A percentile compares a stretch with the other conserved stretches of the same genome.
Conservation (phyloP, 2,888 invertebrate species). For the Drosophila dives region DNA sequence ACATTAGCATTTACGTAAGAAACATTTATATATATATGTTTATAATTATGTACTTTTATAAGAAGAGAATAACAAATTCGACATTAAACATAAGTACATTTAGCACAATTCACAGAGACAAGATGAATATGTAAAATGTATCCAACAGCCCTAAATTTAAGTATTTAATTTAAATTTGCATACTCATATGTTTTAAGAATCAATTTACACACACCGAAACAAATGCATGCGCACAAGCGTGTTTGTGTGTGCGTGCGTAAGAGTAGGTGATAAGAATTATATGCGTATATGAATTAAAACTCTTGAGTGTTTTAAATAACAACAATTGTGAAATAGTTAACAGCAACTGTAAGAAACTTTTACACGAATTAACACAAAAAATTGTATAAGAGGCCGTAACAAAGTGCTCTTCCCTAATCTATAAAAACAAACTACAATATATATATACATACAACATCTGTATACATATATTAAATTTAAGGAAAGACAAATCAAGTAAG, state of each 20-base stretch:
- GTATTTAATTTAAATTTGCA: conserved; percentile 35
- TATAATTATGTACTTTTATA: conserved; percentile 31
- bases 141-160: conserved; percentile 27
- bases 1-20: conserved; percentile 3
- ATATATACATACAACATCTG: conserved; percentile 23
- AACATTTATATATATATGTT: conserved; percentile 5
- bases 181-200: conserved; percentile 57
- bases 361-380: conserved; percentile 26
- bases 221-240: background rate
- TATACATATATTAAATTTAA: conserved; percentile 25
- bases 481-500: conserved; percentile 24
- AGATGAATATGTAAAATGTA: conserved; percentile 12
- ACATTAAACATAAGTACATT: conserved; percentile 49
- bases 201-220: background rate
- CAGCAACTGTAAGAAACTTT: conserved; percentile 51
- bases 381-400: conserved; percentile 55
- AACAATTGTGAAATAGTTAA: conserved; percentile 69
- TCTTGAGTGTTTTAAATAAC: conserved; percentile 26
- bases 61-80: conserved; percentile 34
- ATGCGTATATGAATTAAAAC: conserved; percentile 16
- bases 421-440: conserved; percentile 32
- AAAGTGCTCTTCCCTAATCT: conserved; percentile 73
- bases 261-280: conserved; percentile 12
- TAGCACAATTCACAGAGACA: conserved; percentile 62
- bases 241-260: background rate